Evolutionary conservation across 2,888 invertebrate genomes (phyloP), one percentile per base, ranked within the genome.

Genomic region (Temnothorax unifasciatus): DNA sequence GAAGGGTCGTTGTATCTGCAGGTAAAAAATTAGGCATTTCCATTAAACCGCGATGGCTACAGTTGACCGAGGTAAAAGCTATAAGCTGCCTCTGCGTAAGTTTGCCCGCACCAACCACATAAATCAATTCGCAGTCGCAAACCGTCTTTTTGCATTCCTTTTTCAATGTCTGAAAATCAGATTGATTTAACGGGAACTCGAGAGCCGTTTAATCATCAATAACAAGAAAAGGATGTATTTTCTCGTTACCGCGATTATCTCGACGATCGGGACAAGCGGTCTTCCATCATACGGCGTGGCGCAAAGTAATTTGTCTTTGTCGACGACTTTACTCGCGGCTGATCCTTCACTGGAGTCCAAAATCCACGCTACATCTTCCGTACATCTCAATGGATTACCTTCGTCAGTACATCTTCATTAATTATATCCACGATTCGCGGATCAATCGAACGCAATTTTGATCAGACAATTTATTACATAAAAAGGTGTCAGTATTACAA

Each of bases 21-120:
- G 97, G 97, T 34, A 97, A 94, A 5, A 95, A 95, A 15, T 94
- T 90, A 0, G 97, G 97, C 79, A 97, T 96, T 63, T 95, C 94
- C 1, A 94, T 95, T 64, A 97, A 94, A 52, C 95, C 95, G 74
- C 95, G 95, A 61, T 95, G 91, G 15, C 96, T 96, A 92, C 97
- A 97, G 94, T 97, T 96, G 52, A 97, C 97, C 2, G 96, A 96
- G 74, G 97, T 96, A 83, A 97, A 96, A 0, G 97, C 97, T 87
- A 96, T 96, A 69, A 96, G 93, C 83, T 93, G 92, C n/a, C 87
- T 91, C 81, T 92, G 92, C 84, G 92, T 87, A 18, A 79, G 21
- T 79, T 90, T 25, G 91, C 57, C 63, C 94, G 93, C 88, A 95
- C 96, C 95, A 0, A 97, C 96, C 21, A 97, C 96, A 91, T 97